Base-by-base conservation (phyloP, 2,797 vertebrate genomes). In the Paguma larvata region DNA sequence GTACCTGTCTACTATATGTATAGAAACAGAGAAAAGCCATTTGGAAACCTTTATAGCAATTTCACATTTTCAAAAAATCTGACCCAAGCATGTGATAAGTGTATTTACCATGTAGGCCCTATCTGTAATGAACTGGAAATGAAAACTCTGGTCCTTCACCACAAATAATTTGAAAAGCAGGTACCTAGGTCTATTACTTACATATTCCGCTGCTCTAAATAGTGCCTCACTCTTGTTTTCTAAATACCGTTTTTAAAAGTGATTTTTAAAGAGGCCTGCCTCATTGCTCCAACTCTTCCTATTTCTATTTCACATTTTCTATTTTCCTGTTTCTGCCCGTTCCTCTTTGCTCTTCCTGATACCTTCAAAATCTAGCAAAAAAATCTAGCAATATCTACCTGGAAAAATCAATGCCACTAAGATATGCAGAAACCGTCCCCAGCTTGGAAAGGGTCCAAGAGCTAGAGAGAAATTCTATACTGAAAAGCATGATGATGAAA, bases 381-480 rank as follows among this genome's bases (percentile, higher is more conserved):
- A 80, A 96, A 79, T 90, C 6, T 27, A 82, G 67, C 19, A 90
- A 25, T 38, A 72, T 19, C 73, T n/a, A 67, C 46, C 56, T 48
- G 13, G 62, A 89, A 78, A 87, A 92, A 83, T 85, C 70, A 80
- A 32, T 85, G 34, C n/a, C 80, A 89, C 46, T 94, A 34, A 94
- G 19, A 92, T 67, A 62, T 72, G 89, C 16, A 84, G 70, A 95
- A 96, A 85, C 25, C 12, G 6, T 12, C 51, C 85, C 32, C n/a
- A 48, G 44, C 11, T 56, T 93, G 38, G 53, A 88, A 89, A 18
- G 75, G 30, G 30, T 59, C 56, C 75, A 96, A 83, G 23, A 80
- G 32, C 34, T 80, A 67, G 25, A 86, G 9, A 95, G 41, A 96
- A 96, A 90, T 85, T 48, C n/a, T 23, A 95, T 13, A 34, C 15